Conservation (phyloP, 2,113 vertebrate genomes). For the Tyrannus savana region DNA sequence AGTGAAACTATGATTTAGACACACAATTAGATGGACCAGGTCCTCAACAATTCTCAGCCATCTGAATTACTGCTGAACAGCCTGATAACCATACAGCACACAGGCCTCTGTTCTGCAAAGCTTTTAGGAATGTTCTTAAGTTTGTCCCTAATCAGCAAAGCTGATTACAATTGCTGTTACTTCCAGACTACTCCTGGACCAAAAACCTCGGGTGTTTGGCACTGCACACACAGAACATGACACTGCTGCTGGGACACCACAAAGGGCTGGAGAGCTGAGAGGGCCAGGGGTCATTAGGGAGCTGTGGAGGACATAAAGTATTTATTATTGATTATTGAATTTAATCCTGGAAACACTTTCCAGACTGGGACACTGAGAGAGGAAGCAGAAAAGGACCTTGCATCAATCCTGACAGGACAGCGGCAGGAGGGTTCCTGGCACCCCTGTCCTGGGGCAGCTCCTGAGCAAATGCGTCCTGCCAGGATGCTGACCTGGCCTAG, state of each 20-base stretch:
- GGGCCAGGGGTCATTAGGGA: background rate
- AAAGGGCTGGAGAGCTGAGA: background rate
- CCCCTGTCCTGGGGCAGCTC: background rate
- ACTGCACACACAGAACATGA: background rate
- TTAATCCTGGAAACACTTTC: background rate
- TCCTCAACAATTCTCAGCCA: conserved; percentile 34
- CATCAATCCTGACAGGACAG: background rate
- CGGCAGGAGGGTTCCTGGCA: background rate
- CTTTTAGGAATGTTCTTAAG: conserved; percentile 31
- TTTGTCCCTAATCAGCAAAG: conserved; percentile 23
- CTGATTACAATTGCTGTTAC: background rate
- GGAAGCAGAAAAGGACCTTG: background rate
- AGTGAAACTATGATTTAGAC: conserved; percentile 32
- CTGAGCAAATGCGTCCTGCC: background rate
- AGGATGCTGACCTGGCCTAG: background rate
- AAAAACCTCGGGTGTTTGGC: background rate
- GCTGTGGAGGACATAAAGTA: background rate
- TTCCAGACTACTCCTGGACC: background rate
- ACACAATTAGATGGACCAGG: conserved; percentile 32
- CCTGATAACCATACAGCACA: background rate
- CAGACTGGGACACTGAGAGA: background rate
- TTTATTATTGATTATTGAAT: background rate
- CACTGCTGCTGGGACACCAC: background rate
- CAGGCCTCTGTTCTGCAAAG: background rate
- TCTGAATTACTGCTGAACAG: conserved; percentile 34